Percentiles rank a stretch among this genome's conserved stretches.
phyloP scores from a whole-genome alignment of 1,140 invertebrate species.

The Tribolium madens region DNA sequence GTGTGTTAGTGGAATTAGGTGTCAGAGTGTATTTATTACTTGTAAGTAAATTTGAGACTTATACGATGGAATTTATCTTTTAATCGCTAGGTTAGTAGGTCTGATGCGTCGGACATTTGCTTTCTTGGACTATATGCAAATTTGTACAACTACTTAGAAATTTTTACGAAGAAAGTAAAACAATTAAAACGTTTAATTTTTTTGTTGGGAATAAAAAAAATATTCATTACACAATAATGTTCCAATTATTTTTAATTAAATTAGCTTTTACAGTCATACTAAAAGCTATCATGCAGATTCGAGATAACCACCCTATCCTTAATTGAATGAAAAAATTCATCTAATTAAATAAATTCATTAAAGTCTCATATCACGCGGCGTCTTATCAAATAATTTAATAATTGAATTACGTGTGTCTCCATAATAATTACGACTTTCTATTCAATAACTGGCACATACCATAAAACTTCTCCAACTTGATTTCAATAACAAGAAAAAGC shows the following conservation, averaged over 20 bases:
- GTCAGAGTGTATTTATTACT: not conserved
- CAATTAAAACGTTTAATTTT: not conserved
- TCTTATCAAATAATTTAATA: constrained; percentile 20
- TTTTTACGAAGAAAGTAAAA: not conserved
- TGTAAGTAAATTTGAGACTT: not conserved
- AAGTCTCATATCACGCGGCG: not conserved
- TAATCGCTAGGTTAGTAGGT: constrained; percentile 26
- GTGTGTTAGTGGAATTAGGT: not conserved
- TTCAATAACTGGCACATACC: not conserved
- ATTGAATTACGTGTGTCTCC: not conserved
- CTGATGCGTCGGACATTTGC: not conserved
- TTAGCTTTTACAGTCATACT: not conserved
- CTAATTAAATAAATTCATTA: constrained; percentile 1
- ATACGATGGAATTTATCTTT: not conserved
- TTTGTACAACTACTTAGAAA: not conserved
- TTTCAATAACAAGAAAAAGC: no score
- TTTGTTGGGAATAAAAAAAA: not conserved
- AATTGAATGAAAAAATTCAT: not conserved
- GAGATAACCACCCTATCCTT: not conserved
- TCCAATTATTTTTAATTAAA: not conserved
- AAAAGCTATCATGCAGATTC: not conserved
- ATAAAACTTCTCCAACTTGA: not conserved
- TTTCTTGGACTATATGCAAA: constrained; percentile 1
- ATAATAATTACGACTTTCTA: constrained; percentile 28
- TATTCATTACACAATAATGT: not conserved